A percentile compares a stretch with the other conserved stretches of the same genome.
These are phyloP conservation scores for Teleogryllus occipitalis DNA, from an alignment of 1,140 invertebrate species.

Conservation along the genomic window DNA sequence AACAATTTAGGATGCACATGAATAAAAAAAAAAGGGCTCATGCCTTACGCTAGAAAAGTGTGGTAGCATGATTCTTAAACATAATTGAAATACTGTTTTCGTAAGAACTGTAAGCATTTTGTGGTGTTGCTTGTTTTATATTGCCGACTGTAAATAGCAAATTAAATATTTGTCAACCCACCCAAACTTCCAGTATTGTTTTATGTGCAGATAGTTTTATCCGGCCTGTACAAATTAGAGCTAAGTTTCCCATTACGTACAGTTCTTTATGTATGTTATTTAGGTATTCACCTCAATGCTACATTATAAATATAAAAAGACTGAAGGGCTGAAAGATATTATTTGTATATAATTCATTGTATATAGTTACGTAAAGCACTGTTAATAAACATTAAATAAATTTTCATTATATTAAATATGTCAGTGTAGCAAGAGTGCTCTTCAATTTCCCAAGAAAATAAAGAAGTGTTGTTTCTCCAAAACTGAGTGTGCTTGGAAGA, in stretches of 20 bases:
- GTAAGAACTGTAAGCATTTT: background rate
- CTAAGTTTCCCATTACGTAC: conserved; percentile 15
- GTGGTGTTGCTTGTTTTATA: conserved; percentile 15
- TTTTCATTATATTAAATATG: conserved; percentile 20
- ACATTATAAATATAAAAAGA: conserved; percentile 23
- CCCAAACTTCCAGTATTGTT: conserved; percentile 23
- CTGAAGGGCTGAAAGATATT: conserved; percentile 20
- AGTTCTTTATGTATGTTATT: conserved; percentile 11
- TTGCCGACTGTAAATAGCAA: conserved; percentile 18
- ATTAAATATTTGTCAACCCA: conserved; percentile 17
- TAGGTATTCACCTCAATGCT: conserved; percentile 18
- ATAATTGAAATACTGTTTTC: background rate
- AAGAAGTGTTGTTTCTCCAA: background rate
- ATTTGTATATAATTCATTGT: conserved; percentile 22
- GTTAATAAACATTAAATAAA: conserved; percentile 22
- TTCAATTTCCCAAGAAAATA: background rate
- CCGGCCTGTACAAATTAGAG: conserved; percentile 22
- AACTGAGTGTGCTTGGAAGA: background rate
- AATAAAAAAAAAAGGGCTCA: background rate
- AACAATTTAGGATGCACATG: conserved; percentile 6
- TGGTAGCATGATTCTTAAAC: background rate
- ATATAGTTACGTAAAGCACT: conserved; percentile 21
- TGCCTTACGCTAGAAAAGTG: background rate
- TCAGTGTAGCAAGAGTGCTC: background rate
- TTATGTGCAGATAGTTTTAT: conserved; percentile 20